Percentiles rank a stretch among this genome's conserved stretches.
These are phyloP conservation scores for Umimayanthus kanabou DNA, from an alignment of 92 coral and sea anemone genomes.

Conservation along the genomic window DNA sequence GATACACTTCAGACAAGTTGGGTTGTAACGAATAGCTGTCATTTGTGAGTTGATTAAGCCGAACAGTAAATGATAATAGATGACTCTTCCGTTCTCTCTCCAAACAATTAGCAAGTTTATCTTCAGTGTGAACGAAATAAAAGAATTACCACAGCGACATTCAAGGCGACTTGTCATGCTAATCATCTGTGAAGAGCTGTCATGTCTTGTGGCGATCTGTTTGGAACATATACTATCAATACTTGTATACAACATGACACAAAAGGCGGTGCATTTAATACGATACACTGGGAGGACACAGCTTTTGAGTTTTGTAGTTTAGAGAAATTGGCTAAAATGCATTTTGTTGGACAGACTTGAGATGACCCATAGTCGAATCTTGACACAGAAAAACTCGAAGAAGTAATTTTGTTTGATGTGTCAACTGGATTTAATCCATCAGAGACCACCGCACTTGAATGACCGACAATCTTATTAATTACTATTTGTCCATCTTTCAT, in stretches of 20 bases:
- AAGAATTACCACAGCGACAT: neutral
- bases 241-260: neutral
- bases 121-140: conserved; percentile 12
- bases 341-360: neutral
- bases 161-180: neutral
- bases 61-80: neutral
- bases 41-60: neutral
- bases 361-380: neutral
- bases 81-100: neutral
- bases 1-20: too few species aligned
- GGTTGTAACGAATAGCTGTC: neutral
- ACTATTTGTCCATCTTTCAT: neutral
- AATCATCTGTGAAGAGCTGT: neutral
- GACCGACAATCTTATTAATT: neutral
- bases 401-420: conserved; percentile 5
- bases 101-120: neutral
- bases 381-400: neutral
- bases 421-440: neutral
- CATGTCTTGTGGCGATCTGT: neutral
- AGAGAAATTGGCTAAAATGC: too few species aligned
- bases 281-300: too few species aligned
- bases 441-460: neutral
- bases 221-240: neutral
- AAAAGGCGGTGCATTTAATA: too few species aligned
- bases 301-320: too few species aligned